Base-by-base conservation (phyloP, 53 echinoderm and acorn worm genomes). In the Echinometra lucunter region DNA sequence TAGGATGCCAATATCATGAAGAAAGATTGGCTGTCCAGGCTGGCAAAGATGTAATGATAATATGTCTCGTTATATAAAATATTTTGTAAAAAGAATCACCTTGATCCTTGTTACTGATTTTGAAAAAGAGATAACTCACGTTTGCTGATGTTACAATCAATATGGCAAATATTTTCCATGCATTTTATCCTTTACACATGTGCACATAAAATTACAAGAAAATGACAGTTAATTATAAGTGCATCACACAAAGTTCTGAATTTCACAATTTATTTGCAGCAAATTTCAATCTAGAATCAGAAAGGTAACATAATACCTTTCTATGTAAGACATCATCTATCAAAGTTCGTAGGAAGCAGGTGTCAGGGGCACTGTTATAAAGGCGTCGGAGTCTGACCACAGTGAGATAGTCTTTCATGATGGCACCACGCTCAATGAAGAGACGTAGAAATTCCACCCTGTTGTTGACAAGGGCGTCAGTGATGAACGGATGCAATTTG, bases 341-440 rank as follows among this genome's bases (percentile, higher is more conserved):
- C 60, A 96, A 66, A 37, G 88, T 94, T 21, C 94, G 81, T 42
- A 96, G 45, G 45, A 87, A 94, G 89, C 74, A 80, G 23, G 58
- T 78, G 27, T 85, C 95, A 38, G 95, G 96, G 58, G 97, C 95
- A 37, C 90, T 94, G 93, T 97, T 97, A 72, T 98, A 98, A 82
- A 98, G 96, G 37, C 95, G 66, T 37, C 98, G 95, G 6, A 98
- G 95, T 56, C 97, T 89, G 27, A 96, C 83, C 25, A 97, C 98
- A 12, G 98, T 97, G 78, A 98, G 95, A 58, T 97, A 97, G 35
- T 97, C 98, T 66, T 98, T 95, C 95, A 98, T 97, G 58, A 98
- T 96, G 88, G 95, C 98, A n/a, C 98, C 97, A 21, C 97, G 95
- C 95, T 98, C 96, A 19, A 98, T 85, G 58, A 98, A 97, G 1